phyloP scores from a whole-genome alignment of 2,888 invertebrate genomes.

The Ferdinandea cuprea region DNA sequence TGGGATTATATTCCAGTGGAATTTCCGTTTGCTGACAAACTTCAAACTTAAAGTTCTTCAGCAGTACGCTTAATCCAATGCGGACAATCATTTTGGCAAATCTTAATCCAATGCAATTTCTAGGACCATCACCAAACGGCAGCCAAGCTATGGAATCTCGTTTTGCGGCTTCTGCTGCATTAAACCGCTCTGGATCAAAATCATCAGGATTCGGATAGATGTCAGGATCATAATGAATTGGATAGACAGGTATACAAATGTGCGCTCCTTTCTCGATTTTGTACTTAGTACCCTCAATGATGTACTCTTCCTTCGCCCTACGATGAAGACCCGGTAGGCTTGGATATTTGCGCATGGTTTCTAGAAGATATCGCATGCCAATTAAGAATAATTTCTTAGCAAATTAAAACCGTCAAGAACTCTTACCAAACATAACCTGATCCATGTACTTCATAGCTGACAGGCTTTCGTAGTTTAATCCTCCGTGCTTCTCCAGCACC shows the following conservation, averaged over 20 bases:
- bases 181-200: slow-evolving; percentile 83
- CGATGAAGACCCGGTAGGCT: slow-evolving; percentile 80
- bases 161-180: slow-evolving; percentile 77
- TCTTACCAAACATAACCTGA: slow-evolving; percentile 79
- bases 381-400: too few species aligned
- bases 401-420: too few species aligned
- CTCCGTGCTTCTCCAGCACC: slow-evolving; percentile 72
- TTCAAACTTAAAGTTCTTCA: slow-evolving; percentile 77
- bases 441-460: slow-evolving; percentile 79
- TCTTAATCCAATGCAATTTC: slow-evolving; percentile 81
- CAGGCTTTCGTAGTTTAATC: slow-evolving; percentile 79
- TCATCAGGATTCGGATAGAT: slow-evolving; percentile 82
- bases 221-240: slow-evolving; percentile 79
- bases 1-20: too few species aligned
- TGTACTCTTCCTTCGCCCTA: slow-evolving; percentile 43
- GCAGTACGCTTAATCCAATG: slow-evolving; percentile 76
- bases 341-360: slow-evolving; percentile 85
- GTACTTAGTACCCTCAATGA: slow-evolving; percentile 80
- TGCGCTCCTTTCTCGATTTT: slow-evolving; percentile 84
- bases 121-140: slow-evolving; percentile 80
- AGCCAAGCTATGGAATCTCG: slow-evolving; percentile 79
- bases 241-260: slow-evolving; percentile 83
- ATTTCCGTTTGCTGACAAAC: slow-evolving; percentile 75
- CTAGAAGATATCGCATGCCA: too few species aligned
- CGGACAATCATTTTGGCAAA: slow-evolving; percentile 80